Conservation (phyloP, 2,797 vertebrate species). For the Lophius americanus region DNA sequence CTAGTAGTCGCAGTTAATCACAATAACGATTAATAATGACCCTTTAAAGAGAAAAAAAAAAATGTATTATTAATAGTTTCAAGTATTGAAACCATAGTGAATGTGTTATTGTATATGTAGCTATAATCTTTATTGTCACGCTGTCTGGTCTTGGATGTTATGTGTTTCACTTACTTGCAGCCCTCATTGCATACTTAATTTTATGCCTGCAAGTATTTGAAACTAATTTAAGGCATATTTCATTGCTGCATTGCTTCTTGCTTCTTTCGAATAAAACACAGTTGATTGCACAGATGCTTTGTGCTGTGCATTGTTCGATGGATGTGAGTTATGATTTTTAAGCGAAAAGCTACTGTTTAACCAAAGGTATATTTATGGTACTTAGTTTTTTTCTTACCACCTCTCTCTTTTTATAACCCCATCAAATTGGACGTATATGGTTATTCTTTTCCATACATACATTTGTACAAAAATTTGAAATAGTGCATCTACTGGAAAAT, state of each 20-base stretch:
- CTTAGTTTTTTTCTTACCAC: too few relatives aligned
- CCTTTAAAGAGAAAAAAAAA: too few relatives aligned
- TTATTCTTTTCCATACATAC: too few relatives aligned
- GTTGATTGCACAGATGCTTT: slow-evolving; percentile 26
- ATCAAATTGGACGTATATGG: too few relatives aligned
- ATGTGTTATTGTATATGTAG: not conserved
- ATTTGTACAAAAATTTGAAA: too few relatives aligned
- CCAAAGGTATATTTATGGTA: too few relatives aligned
- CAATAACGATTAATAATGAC: too few relatives aligned
- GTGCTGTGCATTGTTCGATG: slow-evolving; percentile 33
- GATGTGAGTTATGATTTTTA: slow-evolving; percentile 2
- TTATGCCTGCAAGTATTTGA: slow-evolving; percentile 10
- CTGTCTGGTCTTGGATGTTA: slow-evolving; percentile 7
- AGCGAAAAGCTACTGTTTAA: too few relatives aligned
- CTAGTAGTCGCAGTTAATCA: too few relatives aligned
- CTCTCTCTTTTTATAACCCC: too few relatives aligned
- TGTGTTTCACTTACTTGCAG: slow-evolving; percentile 10
- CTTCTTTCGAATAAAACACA: slow-evolving; percentile 25
- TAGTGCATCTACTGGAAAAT: too few relatives aligned
- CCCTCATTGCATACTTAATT: slow-evolving; percentile 9
- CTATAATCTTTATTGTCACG: not conserved
- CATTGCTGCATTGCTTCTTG: slow-evolving; percentile 14
- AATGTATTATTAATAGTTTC: too few relatives aligned
- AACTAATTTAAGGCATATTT: slow-evolving; percentile 12
- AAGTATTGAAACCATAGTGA: not conserved